Evolutionary conservation across 2,888 invertebrate genomes (phyloP).

Genomic region (Melanostoma scalare): DNA sequence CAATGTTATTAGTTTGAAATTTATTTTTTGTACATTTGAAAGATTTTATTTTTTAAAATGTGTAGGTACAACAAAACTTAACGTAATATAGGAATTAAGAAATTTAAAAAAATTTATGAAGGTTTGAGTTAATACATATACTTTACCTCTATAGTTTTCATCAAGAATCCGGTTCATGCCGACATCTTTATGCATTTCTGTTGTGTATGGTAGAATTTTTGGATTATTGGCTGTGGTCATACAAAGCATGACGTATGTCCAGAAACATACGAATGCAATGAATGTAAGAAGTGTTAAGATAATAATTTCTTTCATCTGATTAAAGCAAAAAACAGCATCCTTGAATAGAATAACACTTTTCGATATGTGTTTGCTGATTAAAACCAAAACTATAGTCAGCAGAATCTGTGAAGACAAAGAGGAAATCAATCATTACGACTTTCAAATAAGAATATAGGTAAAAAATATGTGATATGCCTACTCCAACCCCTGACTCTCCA

Average conservation of each 20-base stretch:
- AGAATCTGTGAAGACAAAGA: constrained; percentile 79
- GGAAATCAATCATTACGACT: no score
- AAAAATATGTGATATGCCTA: no score
- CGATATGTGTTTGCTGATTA: constrained; percentile 90
- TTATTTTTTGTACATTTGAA: no score
- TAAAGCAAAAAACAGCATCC: constrained; percentile 93
- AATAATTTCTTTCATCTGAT: constrained; percentile 91
- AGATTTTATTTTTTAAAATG: no score
- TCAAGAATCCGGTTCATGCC: constrained; percentile 56
- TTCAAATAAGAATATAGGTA: no score
- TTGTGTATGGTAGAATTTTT: constrained; percentile 78
- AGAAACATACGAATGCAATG: constrained; percentile 90
- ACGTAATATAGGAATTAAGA: no score
- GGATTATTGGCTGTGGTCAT: constrained; percentile 90
- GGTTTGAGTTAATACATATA: background rate
- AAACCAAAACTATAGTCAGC: constrained; percentile 87
- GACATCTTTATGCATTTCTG: constrained; percentile 62
- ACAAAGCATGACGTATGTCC: constrained; percentile 92
- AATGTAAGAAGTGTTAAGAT: constrained; percentile 92
- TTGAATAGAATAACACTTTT: constrained; percentile 92
- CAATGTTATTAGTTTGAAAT: no score
- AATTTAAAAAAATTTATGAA: no score
- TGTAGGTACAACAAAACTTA: no score
- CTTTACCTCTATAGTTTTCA: constrained; percentile 76
- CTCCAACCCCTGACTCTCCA: no score